A percentile compares a stretch with the other conserved stretches of the same genome.
phyloP scores from a whole-genome alignment of 30 jellyfish, hydroid and myxozoan species.

The Turritopsis dohrnii region DNA sequence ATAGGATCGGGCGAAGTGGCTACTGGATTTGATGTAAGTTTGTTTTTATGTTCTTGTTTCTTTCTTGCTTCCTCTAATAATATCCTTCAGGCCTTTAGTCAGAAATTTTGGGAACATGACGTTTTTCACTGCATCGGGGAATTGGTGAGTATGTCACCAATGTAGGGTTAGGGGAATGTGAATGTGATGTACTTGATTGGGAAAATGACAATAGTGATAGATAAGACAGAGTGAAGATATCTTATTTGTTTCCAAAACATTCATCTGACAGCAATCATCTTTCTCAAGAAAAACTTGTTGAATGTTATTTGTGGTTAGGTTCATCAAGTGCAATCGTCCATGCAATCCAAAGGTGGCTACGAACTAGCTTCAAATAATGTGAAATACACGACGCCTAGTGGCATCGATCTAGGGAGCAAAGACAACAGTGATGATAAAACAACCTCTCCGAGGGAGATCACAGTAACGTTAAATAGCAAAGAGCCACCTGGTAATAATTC shows the following conservation, averaged over 20 bases:
- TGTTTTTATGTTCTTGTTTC: neutral
- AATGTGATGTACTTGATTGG: no score
- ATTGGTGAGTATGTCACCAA: no score
- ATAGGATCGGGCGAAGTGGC: slow-evolving; percentile 88
- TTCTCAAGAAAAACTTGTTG: neutral
- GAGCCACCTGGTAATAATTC: neutral
- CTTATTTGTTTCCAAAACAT: no score
- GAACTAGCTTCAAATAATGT: slow-evolving; percentile 22
- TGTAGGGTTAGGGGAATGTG: no score
- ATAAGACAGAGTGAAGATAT: no score
- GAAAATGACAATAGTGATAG: no score
- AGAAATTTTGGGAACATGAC: no score
- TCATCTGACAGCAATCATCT: no score
- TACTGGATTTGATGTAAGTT: slow-evolving; percentile 77
- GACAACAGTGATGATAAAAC: neutral
- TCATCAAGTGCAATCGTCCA: slow-evolving; percentile 65
- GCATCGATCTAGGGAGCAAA: slow-evolving; percentile 20
- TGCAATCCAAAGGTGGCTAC: slow-evolving; percentile 88
- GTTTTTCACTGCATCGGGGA: no score
- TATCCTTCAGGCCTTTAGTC: no score
- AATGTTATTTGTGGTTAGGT: slow-evolving; percentile 26
- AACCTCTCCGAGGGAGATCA: slow-evolving; percentile 10
- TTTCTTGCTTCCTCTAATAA: neutral
- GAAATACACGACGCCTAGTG: slow-evolving; percentile 37
- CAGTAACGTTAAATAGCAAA: neutral